A percentile compares a stretch with the other conserved stretches of the same genome.
phyloP scores from a whole-genome alignment of 1,140 invertebrate genomes.

The Diorhabda carinulata region DNA sequence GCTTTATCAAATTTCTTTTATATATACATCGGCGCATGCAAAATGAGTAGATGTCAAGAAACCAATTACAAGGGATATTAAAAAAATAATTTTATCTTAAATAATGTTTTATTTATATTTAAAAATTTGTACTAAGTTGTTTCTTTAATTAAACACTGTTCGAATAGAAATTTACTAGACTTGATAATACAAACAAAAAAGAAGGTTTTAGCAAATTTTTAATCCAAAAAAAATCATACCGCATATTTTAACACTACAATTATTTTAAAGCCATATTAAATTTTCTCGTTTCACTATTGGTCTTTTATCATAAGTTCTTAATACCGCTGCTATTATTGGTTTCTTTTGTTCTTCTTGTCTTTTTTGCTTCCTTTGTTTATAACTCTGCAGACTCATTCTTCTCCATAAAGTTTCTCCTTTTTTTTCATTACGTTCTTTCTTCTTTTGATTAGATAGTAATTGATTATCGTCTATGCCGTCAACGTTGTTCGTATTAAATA shows the following conservation, averaged over 20 bases:
- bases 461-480: neutral
- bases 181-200: too few relatives aligned
- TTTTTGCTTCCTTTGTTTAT: constrained; percentile 26
- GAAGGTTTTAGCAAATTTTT: too few relatives aligned
- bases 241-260: neutral
- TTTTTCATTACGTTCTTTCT: constrained; percentile 7
- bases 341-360: constrained; percentile 28
- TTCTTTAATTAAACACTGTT: too few relatives aligned
- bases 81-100: too few relatives aligned
- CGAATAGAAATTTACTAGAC: too few relatives aligned
- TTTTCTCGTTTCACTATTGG: constrained; percentile 1
- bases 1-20: neutral
- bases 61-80: too few relatives aligned
- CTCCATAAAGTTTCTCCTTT: constrained; percentile 26
- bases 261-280: constrained; percentile 6
- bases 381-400: constrained; percentile 29
- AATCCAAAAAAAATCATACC: too few relatives aligned
- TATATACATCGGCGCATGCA: neutral
- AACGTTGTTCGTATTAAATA: neutral
- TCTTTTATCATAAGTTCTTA: constrained; percentile 33
- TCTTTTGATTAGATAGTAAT: neutral
- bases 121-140: too few relatives aligned
- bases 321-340: constrained; percentile 30
- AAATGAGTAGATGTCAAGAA: neutral
- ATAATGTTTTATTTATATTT: too few relatives aligned